phyloP scores from a whole-genome alignment of 2,888 invertebrate species.

The Sphaerophoria taeniata region DNA sequence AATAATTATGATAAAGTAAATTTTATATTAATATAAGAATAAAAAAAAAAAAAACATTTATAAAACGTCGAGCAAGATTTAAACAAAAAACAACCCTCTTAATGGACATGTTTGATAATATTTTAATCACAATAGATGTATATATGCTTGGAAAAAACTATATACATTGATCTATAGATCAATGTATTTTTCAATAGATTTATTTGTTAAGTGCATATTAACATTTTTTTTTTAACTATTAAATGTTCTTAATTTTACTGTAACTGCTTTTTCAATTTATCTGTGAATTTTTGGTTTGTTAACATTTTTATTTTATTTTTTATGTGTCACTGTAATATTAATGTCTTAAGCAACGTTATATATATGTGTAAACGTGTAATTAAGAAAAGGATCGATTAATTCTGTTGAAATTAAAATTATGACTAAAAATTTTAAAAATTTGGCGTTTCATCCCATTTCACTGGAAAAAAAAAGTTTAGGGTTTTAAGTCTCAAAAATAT shows the following conservation, averaged over 20 bases:
- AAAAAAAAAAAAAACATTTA: not conserved
- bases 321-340: constrained; percentile 27
- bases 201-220: constrained; percentile 1
- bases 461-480: too few relatives aligned
- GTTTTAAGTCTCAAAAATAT: too few relatives aligned
- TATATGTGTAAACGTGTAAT: constrained; percentile 3
- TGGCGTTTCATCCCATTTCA: too few relatives aligned
- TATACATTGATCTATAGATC: constrained; percentile 6
- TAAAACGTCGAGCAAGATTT: constrained; percentile 73
- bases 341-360: constrained; percentile 19
- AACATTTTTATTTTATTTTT: not conserved
- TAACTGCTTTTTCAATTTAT: not conserved
- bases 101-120: constrained; percentile 49
- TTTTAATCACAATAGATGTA: constrained; percentile 19
- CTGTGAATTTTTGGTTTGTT: constrained; percentile 13
- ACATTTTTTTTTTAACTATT: constrained; percentile 7
- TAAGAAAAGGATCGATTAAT: constrained; percentile 25
- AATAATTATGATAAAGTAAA: constrained; percentile 76
- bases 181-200: constrained; percentile 6
- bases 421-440: too few relatives aligned
- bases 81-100: constrained; percentile 59
- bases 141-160: not conserved
- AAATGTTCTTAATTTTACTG: constrained; percentile 18
- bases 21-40: constrained; percentile 32
- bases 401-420: too few relatives aligned